Conservation (phyloP, 2,113 vertebrate genomes). For the Trogon melanurus region DNA sequence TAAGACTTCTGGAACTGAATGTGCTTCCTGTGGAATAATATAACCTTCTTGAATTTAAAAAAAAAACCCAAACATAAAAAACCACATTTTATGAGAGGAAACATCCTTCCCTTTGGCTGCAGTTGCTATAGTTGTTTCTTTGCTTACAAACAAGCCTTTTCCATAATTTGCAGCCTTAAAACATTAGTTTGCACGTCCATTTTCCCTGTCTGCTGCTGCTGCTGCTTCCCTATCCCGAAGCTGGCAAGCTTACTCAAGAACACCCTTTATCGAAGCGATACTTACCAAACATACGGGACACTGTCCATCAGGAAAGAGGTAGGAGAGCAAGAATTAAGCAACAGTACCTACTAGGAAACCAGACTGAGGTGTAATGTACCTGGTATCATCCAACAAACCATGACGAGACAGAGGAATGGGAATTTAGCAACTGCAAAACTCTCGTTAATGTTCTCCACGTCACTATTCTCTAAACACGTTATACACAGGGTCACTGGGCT, state of each 20-base stretch:
- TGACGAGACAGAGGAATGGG: neutral
- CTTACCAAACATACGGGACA: neutral
- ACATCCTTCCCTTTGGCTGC: neutral
- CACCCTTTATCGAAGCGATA: neutral
- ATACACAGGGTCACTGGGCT: neutral
- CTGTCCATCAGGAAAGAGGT: neutral
- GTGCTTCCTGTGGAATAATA: slow-evolving; percentile 16
- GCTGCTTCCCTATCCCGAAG: neutral
- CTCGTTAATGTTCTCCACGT: neutral
- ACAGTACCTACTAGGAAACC: neutral
- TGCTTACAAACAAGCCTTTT: neutral
- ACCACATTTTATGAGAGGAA: neutral
- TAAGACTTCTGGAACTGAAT: neutral
- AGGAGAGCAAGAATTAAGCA: neutral
- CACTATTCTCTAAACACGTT: neutral
- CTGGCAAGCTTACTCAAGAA: neutral
- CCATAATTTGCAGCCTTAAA: neutral
- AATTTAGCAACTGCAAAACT: neutral
- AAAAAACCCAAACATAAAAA: neutral
- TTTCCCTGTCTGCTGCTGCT: neutral
- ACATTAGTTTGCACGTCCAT: neutral
- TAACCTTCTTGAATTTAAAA: neutral
- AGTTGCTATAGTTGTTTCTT: neutral
- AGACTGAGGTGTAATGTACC: neutral
- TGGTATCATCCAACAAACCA: neutral